Evolutionary conservation across 92 coral and sea anemone species (phyloP), one percentile per base, ranked within the genome.

Genomic region (Hydrozoanthus gracilis): DNA sequence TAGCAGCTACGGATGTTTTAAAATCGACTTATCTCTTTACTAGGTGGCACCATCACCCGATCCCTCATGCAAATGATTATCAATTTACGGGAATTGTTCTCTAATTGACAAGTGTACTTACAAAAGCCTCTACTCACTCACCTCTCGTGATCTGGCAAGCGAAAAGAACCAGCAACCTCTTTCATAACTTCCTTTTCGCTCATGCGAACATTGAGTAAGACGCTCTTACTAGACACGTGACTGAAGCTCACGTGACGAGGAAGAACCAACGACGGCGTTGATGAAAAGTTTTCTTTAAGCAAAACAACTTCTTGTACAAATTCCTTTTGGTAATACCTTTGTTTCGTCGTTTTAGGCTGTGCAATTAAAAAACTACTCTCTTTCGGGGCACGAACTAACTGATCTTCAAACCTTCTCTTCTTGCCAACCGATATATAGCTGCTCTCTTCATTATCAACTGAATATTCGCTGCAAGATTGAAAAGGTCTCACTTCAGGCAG

Each of bases 161-260:
- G 27, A 13, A 80, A 66, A 50, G 61, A 35, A 64, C 73, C 64
- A 48, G 85, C 85, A 8, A 80, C 51, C 60, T 18, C 66, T 7
- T 56, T 46, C 73, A 64, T 80, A 17, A 80, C 61, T 47, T 80
- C 85, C 60, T 5, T 62, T 60, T 80, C 85, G 51, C 49, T 80
- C 85, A 80, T 80, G 13, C 46, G 60, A 3, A 51, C 60, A 64
- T 65, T 80, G 11, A 80, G 74, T 48, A 80, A 47, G 8, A 80
- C 60, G 45, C 12, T 49, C 44, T 67, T 80, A 17, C 85, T 44
- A 8, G 44, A 39, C 74, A 65, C n/a, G 62, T 80, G 74, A 62
- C 20, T 74, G 4, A 62, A 6, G 44, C 14, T 62, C 56, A 79
- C 73, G 20, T 64, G 85, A 80, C 85, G 20, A 27, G 85, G 55